Conservation (phyloP, 2,113 vertebrate species). For the Machaerirhynchus nigripectus region DNA sequence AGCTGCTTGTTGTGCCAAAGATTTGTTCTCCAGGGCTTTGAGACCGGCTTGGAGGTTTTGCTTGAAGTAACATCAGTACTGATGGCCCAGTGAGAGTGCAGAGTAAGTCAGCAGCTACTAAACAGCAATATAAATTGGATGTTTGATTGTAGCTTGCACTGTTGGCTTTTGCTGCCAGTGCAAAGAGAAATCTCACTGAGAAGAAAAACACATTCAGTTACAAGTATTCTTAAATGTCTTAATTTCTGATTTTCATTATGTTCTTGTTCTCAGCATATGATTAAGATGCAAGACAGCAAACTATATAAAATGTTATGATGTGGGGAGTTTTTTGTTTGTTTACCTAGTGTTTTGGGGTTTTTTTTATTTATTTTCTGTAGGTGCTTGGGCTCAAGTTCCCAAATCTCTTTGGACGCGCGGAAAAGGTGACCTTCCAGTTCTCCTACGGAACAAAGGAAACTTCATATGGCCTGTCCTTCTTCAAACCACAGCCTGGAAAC, state of each 20-base stretch:
- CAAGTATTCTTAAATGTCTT: background rate
- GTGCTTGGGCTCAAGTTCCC: slow-evolving; percentile 93
- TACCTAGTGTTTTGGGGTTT: background rate
- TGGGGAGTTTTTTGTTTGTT: background rate
- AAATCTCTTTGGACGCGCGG: slow-evolving; percentile 90
- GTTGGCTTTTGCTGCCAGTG: background rate
- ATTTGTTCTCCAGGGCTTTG: background rate
- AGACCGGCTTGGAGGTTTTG: background rate
- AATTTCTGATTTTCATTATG: background rate
- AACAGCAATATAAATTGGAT: background rate
- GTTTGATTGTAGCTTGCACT: background rate
- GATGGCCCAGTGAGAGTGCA: background rate
- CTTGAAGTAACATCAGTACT: background rate
- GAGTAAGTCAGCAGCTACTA: background rate
- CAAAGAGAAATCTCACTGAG: background rate
- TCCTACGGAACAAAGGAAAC: slow-evolving; percentile 99
- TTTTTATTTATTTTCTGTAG: slow-evolving; percentile 54
- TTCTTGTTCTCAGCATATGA: background rate
- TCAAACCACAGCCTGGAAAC: slow-evolving; percentile 90
- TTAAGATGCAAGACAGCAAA: background rate
- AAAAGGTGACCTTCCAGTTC: slow-evolving; percentile 97
- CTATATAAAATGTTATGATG: background rate
- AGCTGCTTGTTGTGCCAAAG: background rate
- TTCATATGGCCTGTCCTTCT: slow-evolving; percentile 93
- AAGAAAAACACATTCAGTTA: background rate